Percentiles rank a stretch among this genome's conserved stretches.
These are phyloP conservation scores for Ahaetulla prasina DNA, from an alignment of 2,113 vertebrate species.

Conservation along the genomic window DNA sequence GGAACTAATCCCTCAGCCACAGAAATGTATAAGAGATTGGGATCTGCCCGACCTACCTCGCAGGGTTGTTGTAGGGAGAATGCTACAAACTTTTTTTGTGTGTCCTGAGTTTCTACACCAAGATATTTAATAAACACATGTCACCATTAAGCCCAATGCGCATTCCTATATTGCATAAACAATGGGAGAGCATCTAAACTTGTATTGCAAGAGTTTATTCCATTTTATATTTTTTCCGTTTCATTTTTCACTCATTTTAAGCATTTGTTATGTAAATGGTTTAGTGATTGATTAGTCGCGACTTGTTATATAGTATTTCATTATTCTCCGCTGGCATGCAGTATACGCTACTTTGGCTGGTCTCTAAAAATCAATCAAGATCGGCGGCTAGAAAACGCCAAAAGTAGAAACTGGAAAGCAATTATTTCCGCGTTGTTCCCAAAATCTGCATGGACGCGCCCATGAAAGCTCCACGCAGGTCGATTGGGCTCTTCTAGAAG, in stretches of 20 bases:
- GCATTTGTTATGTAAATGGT: neutral
- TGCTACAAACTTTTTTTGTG: neutral
- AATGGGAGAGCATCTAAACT: neutral
- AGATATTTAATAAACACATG: neutral
- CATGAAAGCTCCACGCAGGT: neutral
- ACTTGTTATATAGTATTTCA: neutral
- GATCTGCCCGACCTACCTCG: neutral
- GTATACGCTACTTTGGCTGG: neutral
- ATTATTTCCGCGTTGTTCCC: neutral
- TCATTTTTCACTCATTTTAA: neutral
- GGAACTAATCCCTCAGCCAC: neutral
- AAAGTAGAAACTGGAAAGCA: neutral
- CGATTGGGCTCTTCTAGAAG: neutral
- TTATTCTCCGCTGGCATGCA: neutral
- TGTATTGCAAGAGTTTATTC: neutral
- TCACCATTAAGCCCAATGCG: neutral
- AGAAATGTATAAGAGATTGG: neutral
- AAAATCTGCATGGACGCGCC: neutral
- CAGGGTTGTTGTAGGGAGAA: neutral
- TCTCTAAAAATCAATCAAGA: neutral
- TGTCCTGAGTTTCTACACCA: neutral
- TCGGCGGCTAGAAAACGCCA: neutral
- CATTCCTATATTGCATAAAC: neutral
- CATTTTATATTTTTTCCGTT: neutral
- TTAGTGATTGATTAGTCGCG: neutral